Base-by-base conservation (phyloP, 2,113 vertebrate genomes). In the Pteruthius melanotis region DNA sequence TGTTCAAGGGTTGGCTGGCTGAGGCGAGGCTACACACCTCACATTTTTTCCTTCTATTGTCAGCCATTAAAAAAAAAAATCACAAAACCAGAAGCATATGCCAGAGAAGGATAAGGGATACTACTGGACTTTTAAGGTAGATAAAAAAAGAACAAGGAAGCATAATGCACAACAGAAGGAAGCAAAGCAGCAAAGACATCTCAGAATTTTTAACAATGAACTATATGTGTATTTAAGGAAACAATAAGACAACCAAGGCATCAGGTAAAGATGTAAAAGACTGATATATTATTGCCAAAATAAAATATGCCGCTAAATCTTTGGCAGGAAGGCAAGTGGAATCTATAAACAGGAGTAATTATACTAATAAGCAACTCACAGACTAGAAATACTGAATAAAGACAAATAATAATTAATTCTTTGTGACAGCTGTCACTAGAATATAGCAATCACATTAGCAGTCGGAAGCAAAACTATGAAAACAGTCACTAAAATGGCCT, bases 11-110 rank as follows among this genome's bases (percentile, higher is more conserved):
- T 63, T 84, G 59, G 71, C 59, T 66, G 88, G 68, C 39, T 63
- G 65, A 87, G 71, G 64, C 31, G 30, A 84, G 60, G 64, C 40
- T 90, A 74, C 87, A 88, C 26, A 0, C 74, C 82, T 50, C 78
- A 14, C 37, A 44, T 84, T 92, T 94, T 96, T 97, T 97, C 95
- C 93, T 97, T 90, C 93, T 81, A 87, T 95, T 96, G 92, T 96
- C 59, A 92, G 60, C n/a, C 52, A 56, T 66, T 77, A 90, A 83
- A 87, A 77, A 59, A 59, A 70, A 72, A 52, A 83, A 54, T 33
- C 45, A 88, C 40, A 88, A 80, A 90, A 56, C 31, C 91, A 96
- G 88, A 90, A 96, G 88, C 63, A 65, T 28, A 71, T 81, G 90
- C 76, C 85, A 94, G 92, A 68, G 60, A 64, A 93, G 92, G 79